phyloP scores from a whole-genome alignment of 2,888 invertebrate genomes.

The Hylaea fasciaria region DNA sequence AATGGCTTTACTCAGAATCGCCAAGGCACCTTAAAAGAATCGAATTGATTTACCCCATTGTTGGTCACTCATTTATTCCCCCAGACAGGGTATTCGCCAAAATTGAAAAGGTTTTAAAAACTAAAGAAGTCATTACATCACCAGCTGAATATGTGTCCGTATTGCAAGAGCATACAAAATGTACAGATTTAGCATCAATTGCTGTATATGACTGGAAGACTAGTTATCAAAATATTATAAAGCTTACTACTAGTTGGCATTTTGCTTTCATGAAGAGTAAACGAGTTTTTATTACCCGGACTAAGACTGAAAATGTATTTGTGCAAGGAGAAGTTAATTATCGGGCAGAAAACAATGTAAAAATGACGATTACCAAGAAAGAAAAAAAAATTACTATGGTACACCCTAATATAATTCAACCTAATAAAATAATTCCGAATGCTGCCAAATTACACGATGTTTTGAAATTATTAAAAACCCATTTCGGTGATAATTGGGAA shows the following conservation, averaged over 20 bases:
- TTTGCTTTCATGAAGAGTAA: constrained; percentile 34
- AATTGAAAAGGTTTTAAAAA: constrained; percentile 33
- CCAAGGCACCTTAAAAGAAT: constrained; percentile 28
- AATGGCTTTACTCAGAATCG: constrained; percentile 35
- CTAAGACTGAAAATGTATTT: constrained; percentile 24
- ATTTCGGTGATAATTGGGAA: constrained; percentile 1
- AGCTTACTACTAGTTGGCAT: constrained; percentile 35
- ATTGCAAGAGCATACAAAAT: constrained; percentile 23
- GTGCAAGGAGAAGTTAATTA: constrained; percentile 23
- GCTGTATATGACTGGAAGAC: constrained; percentile 20
- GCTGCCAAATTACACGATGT: constrained; percentile 2
- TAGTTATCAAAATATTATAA: constrained; percentile 20
- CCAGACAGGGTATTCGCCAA: constrained; percentile 41
- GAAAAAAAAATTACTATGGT: not conserved
- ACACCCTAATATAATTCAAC: not conserved
- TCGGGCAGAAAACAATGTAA: constrained; percentile 8
- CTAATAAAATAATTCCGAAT: not conserved
- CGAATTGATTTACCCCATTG: constrained; percentile 41
- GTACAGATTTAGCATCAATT: constrained; percentile 6
- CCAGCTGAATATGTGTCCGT: constrained; percentile 33
- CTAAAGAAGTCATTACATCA: constrained; percentile 31
- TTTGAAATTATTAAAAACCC: not conserved
- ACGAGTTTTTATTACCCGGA: constrained; percentile 31
- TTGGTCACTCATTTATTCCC: constrained; percentile 43
- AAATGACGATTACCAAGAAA: constrained; percentile 15